Base-by-base conservation (phyloP, 1,140 invertebrate species). In the Lepidostoma basale region DNA sequence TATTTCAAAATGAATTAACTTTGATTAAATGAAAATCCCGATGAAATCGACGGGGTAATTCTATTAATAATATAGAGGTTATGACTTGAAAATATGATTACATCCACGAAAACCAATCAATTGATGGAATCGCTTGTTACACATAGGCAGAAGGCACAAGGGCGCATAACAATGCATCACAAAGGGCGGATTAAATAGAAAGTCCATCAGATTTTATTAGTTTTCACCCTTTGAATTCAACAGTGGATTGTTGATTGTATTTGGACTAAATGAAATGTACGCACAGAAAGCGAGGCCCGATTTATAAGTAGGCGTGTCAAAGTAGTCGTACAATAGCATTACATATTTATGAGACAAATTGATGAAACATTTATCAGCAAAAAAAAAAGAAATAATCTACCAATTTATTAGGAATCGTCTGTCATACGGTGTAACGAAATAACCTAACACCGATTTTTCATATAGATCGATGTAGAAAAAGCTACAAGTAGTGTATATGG, bases 171-270 rank as follows among this genome's bases (percentile, higher is more conserved):
- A 60, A 60, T 60, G 36, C 58, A 26, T 10, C 36, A 40, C 25
- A 47, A 47, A 28, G 52, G 54, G 65, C 25, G 65, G 39, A 59
- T 59, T 67, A 67, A 67, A 67, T 56, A 66, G 58, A 59, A 67
- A 59, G 28, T 69, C 68, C 60, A 64, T 69, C 62, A 64, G 28
- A 14, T 47, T 52, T 64, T 64, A 69, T 64, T 64, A 56, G 44
- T 68, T 68, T 68, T 68, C 59, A 40, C 56, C 56, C 58, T 52
- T 68, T 40, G 28, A 49, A 44, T 33, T 18, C 16, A 26, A n/a
- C 28, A 23, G 18, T 10, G 18, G 2, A 63, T 63, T 47, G 25
- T 47, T 63, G 60, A 33, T 47, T n/a, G n/a, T n/a, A n/a, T n/a
- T n/a, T n/a, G n/a, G n/a, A n/a, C n/a, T n/a, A n/a, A n/a, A n/a